These are phyloP conservation scores for Agrotis puta DNA, from an alignment of 2,888 invertebrate genomes.

Conservation along the genomic window DNA sequence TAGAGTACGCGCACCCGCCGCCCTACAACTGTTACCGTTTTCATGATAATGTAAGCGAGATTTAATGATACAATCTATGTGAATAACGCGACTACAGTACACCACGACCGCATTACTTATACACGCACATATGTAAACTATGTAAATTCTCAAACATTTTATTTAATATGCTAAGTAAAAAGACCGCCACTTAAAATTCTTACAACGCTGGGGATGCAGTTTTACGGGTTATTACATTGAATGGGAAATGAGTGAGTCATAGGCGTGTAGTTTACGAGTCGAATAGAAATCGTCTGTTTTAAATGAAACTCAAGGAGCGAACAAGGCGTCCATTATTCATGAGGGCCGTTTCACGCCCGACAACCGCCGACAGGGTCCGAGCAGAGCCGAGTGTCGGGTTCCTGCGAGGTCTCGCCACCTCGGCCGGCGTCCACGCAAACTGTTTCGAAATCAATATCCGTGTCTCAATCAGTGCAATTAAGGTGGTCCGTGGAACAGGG, in stretches of 20 bases:
- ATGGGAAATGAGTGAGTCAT: constrained; percentile 90
- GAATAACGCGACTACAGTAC: constrained; percentile 58
- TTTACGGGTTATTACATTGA: constrained; percentile 89
- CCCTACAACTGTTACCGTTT: constrained; percentile 87
- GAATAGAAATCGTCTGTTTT: constrained; percentile 90
- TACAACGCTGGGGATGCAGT: constrained; percentile 83
- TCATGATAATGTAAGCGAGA: constrained; percentile 85
- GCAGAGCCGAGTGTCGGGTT: constrained; percentile 55
- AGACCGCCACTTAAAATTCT: constrained; percentile 85
- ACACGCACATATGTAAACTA: constrained; percentile 52
- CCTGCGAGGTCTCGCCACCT: constrained; percentile 29
- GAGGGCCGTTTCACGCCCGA: constrained; percentile 84
- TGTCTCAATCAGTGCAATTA: constrained; percentile 90
- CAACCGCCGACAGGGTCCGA: constrained; percentile 69
- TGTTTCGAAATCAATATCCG: constrained; percentile 89
- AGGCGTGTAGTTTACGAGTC: constrained; percentile 87
- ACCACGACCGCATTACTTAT: constrained; percentile 60
- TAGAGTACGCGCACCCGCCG: constrained; percentile 78
- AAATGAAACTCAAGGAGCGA: constrained; percentile 89
- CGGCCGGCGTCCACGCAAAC: constrained; percentile 76
- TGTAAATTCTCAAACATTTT: constrained; percentile 64
- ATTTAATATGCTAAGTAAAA: constrained; percentile 80
- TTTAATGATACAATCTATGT: constrained; percentile 84
- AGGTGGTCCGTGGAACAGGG: constrained; percentile 80
- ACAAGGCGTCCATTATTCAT: constrained; percentile 89